Conservation (phyloP, 2,888 invertebrate genomes). For the Orthonevra nobilis region DNA sequence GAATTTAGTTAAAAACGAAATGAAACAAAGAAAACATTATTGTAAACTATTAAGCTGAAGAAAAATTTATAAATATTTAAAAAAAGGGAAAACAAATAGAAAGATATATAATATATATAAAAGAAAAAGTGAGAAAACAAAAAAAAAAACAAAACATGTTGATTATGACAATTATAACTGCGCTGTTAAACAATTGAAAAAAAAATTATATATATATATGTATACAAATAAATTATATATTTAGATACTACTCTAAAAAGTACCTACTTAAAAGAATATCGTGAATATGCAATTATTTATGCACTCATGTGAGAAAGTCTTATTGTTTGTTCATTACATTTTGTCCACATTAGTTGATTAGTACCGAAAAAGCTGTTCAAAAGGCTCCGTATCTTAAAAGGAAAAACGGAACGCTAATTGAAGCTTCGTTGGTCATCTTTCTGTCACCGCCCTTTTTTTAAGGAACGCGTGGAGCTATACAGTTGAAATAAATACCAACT, state of each 20-base stretch:
- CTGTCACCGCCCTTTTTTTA: too few relatives aligned
- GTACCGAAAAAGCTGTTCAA: too few relatives aligned
- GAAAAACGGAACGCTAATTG: too few relatives aligned
- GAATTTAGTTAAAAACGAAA: slow-evolving; percentile 63
- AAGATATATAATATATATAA: slow-evolving; percentile 50
- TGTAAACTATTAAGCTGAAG: slow-evolving; percentile 63
- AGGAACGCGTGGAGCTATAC: too few relatives aligned
- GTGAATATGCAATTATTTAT: slow-evolving; percentile 10
- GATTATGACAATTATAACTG: slow-evolving; percentile 66
- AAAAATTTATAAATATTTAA: slow-evolving; percentile 66
- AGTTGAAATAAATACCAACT: too few relatives aligned
- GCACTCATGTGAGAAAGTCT: slow-evolving; percentile 29
- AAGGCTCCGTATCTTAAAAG: too few relatives aligned
- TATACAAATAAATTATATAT: slow-evolving; percentile 48
- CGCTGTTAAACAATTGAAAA: slow-evolving; percentile 61
- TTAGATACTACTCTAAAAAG: slow-evolving; percentile 69
- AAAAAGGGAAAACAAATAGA: slow-evolving; percentile 18
- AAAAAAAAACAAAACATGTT: slow-evolving; percentile 49
- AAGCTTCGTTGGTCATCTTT: too few relatives aligned
- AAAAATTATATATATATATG: slow-evolving; percentile 41
- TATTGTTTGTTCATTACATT: too few relatives aligned
- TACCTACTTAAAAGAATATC: slow-evolving; percentile 48
- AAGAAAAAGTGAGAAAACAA: slow-evolving; percentile 27
- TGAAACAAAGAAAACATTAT: slow-evolving; percentile 59
- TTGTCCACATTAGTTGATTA: too few relatives aligned